Evolutionary conservation across 2,113 vertebrate genomes (phyloP), one percentile per base, ranked within the genome.

Genomic region (Rhodinocichla rosea): DNA sequence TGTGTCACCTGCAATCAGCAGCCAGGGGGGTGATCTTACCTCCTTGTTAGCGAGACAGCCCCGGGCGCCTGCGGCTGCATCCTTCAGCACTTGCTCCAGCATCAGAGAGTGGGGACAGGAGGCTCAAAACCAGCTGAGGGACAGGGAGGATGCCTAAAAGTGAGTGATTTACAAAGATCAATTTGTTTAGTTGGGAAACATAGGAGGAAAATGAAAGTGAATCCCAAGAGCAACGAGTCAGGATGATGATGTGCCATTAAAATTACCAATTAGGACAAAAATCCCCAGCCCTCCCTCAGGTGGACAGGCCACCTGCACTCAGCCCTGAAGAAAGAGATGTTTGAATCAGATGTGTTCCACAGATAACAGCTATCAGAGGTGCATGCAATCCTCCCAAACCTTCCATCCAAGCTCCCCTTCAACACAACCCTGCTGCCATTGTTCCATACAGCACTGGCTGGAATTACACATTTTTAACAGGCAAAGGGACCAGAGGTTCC

Each of bases 1-100:
- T 14, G 30, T 16, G 55, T 8, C 44, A 42, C 8, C 1, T 30
- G 81, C 81, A 9, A 7, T 7, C 42, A 13, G 56, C 37, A 44
- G 65, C 63, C 22, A 64, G 40, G 21, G 79, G 37, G 39, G 8
- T 14, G 89, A 52, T n/a, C 93, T 94, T 87, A 97, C 94, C 94
- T 94, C 94, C 71, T 50, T 2, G 75, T 60, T 23, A 88, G 92
- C 56, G 22, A 83, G 79, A 45, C 79, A 89, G 83, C 91, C 56
- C 63, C 1, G 49, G 10, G 4, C 6, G 39, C 63, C 92, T 15
- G 44, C 2, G 67, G 50, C 92, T 6, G 83, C 96, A 97, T 96
- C 86, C 96, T 97, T 67, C 83, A 67, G 14, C n/a, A 56, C 24
- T 32, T 76, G 57, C 64, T 86, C 53, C 28, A 30, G 9, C 76